Evolutionary conservation across 1,140 invertebrate genomes (phyloP), one percentile per base, ranked within the genome.

Genomic region (Cryptotermes secundus): DNA sequence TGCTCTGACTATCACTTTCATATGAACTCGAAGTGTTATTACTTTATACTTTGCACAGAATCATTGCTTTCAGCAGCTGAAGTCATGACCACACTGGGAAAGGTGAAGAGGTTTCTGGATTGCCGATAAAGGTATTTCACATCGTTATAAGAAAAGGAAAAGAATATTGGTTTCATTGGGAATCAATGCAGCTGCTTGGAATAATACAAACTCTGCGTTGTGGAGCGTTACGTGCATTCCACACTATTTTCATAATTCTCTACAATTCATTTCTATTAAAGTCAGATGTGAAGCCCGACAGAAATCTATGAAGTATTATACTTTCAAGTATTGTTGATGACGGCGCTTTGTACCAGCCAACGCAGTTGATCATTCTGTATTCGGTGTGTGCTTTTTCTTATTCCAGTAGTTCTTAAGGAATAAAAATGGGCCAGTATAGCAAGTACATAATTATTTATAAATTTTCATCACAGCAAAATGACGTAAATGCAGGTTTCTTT

Each of bases 121-220:
- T 72, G 59, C 59, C 59, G 9, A n/a, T 72, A 72, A 72, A n/a
- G n/a, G 14, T 72, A n/a, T 4, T 72, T 72, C 31, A 72, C 31
- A n/a, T 16, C n/a, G 59, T 72, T 72, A 72, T 2, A 72, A 59
- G 53, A 72, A 16, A 72, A 3, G 59, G 26, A 72, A 59, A 72
- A 19, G 22, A 72, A 72, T n/a, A 72, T n/a, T 72, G 59, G 59
- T 72, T 72, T 72, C 59, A 72, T 72, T 72, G 59, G 59, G 31
- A 72, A 72, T 72, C 59, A n/a, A 72, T 72, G 59, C 14, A 72
- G 31, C 59, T 72, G 59, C 4, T 72, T 72, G 59, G 6, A 72
- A 72, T 1, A 31, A 72, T 31, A 72, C 4, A 26, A 72, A 9
- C 31, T 72, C 3, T 31, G n/a, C 59, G 26, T 72, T n/a, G 14